Evolutionary conservation across 2,797 vertebrate species (phyloP).

Genomic region (Gobionotothen gibberifrons): DNA sequence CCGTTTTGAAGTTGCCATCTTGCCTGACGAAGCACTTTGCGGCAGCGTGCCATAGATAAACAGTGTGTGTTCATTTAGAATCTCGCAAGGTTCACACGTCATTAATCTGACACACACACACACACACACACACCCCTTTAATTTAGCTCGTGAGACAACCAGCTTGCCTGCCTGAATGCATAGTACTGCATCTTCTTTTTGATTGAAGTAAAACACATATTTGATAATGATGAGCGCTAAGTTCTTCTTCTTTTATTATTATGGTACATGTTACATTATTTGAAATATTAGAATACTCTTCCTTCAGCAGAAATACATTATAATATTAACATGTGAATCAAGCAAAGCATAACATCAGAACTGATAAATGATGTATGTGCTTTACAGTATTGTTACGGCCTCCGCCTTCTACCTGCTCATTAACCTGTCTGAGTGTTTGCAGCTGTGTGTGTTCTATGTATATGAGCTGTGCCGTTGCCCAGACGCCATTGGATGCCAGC

Average conservation of each 20-base stretch:
- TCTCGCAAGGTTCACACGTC: conserved; percentile 33
- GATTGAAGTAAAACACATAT: conserved; percentile 17
- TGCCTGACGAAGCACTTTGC: conserved; percentile 25
- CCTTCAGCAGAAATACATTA: neutral
- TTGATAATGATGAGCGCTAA: neutral
- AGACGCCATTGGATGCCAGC: too few species aligned
- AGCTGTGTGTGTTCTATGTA: too few species aligned
- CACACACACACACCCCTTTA: conserved; percentile 1
- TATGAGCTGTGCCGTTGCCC: too few species aligned
- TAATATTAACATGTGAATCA: neutral
- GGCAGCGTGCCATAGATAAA: conserved; percentile 30
- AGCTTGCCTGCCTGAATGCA: neutral
- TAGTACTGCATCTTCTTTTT: neutral
- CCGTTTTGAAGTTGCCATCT: conserved; percentile 25
- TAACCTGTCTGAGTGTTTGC: too few species aligned
- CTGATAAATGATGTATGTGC: neutral
- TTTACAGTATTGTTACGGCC: too few species aligned
- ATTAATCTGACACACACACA: conserved; percentile 46
- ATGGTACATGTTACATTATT: neutral
- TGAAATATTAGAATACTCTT: neutral
- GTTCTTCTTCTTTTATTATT: neutral
- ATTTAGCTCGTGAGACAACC: conserved; percentile 13
- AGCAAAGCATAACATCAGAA: neutral
- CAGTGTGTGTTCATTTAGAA: conserved; percentile 43
- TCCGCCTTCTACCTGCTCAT: too few species aligned